These are phyloP conservation scores for Heliopora coerulea DNA, from an alignment of 92 coral and sea anemone genomes.

Conservation along the genomic window DNA sequence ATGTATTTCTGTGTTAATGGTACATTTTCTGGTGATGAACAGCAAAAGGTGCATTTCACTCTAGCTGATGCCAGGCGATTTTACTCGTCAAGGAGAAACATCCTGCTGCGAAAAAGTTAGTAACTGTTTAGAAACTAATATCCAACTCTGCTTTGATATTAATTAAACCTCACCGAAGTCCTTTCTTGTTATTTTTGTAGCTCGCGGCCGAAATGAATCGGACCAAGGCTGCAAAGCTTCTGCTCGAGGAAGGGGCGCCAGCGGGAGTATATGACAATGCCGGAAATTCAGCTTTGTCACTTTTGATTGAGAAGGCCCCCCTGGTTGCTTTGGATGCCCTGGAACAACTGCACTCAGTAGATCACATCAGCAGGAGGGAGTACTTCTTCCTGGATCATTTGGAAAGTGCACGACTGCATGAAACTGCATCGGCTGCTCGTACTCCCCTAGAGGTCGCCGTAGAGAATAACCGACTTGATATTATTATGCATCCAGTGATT, in stretches of 20 bases:
- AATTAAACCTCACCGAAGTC: too few relatives aligned
- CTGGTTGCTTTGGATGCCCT: conserved; percentile 51
- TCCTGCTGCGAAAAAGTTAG: too few relatives aligned
- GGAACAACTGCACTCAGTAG: conserved; percentile 30
- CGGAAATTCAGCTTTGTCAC: conserved; percentile 58
- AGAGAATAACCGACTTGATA: conserved; percentile 39
- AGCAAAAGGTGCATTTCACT: too few relatives aligned
- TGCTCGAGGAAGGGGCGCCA: conserved; percentile 68
- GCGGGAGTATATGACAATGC: conserved; percentile 67
- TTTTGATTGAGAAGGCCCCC: conserved; percentile 66
- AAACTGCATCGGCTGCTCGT: conserved; percentile 35
- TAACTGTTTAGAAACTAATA: too few relatives aligned
- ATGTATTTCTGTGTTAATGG: too few relatives aligned
- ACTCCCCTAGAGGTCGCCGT: conserved; percentile 42
- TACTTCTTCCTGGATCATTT: conserved; percentile 36
- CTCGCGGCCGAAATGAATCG: background rate
- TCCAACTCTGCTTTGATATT: too few relatives aligned
- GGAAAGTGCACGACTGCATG: conserved; percentile 30
- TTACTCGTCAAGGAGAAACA: too few relatives aligned
- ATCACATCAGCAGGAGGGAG: conserved; percentile 34
- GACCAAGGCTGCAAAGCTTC: conserved; percentile 48
- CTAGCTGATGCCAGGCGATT: too few relatives aligned
- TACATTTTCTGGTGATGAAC: too few relatives aligned
- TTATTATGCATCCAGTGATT: conserved; percentile 40
- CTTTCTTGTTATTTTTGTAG: background rate